Evolutionary conservation across 2,113 vertebrate species (phyloP).

Genomic region (Corythornis madagascariensis): DNA sequence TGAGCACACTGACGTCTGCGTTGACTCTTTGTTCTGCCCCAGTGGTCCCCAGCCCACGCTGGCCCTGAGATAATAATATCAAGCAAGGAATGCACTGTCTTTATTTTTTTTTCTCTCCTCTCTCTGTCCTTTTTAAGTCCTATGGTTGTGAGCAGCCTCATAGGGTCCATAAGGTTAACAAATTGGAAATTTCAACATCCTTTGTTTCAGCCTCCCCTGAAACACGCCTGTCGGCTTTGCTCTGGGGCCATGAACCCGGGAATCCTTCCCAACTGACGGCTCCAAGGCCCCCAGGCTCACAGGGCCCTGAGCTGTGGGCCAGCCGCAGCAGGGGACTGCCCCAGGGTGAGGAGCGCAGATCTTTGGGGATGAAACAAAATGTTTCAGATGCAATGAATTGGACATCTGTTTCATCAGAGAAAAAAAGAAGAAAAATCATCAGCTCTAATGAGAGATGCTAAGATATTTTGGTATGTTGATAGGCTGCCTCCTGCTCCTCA

Average conservation of each 20-base stretch:
- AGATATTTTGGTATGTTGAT: conserved; percentile 55
- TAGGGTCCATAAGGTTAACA: conserved; percentile 62
- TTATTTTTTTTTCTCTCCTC: background rate
- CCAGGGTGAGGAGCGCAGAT: conserved; percentile 32
- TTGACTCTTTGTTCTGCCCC: conserved; percentile 39
- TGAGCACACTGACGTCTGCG: background rate
- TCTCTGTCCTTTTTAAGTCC: conserved; percentile 35
- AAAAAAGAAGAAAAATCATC: background rate
- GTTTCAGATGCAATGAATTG: conserved; percentile 45
- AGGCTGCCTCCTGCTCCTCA: conserved; percentile 50
- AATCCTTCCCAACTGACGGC: background rate
- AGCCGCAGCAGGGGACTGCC: conserved; percentile 20
- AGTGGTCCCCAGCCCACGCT: conserved; percentile 24
- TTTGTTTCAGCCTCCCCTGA: conserved; percentile 50
- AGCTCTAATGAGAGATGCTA: conserved; percentile 56
- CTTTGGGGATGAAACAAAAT: conserved; percentile 34
- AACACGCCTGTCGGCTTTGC: conserved; percentile 39
- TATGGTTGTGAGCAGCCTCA: background rate
- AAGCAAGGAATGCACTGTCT: background rate
- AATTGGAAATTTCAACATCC: conserved; percentile 56
- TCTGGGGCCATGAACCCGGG: background rate
- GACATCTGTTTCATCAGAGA: conserved; percentile 61
- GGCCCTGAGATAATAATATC: conserved; percentile 43
- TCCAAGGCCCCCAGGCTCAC: background rate
- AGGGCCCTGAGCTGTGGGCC: background rate